Evolutionary conservation across 2,888 invertebrate genomes (phyloP).

Genomic region (Nineta flava): DNA sequence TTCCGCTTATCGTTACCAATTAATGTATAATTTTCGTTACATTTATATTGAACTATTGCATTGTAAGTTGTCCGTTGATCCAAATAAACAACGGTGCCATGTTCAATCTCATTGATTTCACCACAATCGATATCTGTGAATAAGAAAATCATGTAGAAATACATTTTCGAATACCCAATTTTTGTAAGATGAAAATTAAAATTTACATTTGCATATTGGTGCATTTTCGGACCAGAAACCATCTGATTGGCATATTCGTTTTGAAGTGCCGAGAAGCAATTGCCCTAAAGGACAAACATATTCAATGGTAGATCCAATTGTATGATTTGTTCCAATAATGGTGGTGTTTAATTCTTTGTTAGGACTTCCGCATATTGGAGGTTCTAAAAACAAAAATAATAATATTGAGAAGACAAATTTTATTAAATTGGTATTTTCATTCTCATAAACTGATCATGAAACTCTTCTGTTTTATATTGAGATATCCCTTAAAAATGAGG

Average conservation of each 20-base stretch:
- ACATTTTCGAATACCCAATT: slow-evolving; percentile 6
- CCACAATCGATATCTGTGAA: slow-evolving; percentile 71
- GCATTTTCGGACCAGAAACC: slow-evolving; percentile 75
- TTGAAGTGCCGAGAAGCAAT: slow-evolving; percentile 53
- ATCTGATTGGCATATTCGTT: slow-evolving; percentile 49
- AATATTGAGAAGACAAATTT: too few species aligned
- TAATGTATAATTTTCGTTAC: slow-evolving; percentile 72
- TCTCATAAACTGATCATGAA: not conserved
- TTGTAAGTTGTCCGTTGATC: slow-evolving; percentile 65
- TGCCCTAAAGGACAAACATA: slow-evolving; percentile 74
- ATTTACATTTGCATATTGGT: slow-evolving; percentile 75
- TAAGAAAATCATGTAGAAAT: slow-evolving; percentile 6
- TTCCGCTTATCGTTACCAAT: slow-evolving; percentile 53
- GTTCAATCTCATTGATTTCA: slow-evolving; percentile 44
- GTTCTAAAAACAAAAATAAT: slow-evolving; percentile 36
- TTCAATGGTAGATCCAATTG: slow-evolving; percentile 50
- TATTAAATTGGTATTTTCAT: not conserved
- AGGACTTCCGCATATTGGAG: slow-evolving; percentile 75
- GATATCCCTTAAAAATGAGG: not conserved
- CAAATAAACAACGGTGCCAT: slow-evolving; percentile 51
- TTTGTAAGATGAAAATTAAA: not conserved
- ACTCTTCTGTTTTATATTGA: not conserved
- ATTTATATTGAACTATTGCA: slow-evolving; percentile 58
- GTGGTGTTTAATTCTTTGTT: slow-evolving; percentile 74
- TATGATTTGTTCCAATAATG: slow-evolving; percentile 49